Conservation (phyloP, 2,797 vertebrate genomes). For the Kryptopterus vitreolus region DNA sequence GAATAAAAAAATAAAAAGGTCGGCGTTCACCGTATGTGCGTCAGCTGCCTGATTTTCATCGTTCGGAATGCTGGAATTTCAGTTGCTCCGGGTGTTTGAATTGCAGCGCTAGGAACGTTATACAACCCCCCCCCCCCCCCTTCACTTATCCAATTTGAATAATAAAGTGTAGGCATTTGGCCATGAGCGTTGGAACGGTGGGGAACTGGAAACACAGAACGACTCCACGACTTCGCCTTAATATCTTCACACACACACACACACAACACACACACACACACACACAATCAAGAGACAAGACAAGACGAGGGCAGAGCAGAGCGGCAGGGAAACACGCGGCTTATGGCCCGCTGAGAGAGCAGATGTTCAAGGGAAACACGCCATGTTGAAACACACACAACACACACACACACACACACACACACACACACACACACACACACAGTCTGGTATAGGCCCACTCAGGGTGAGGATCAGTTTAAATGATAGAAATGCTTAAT, state of each 20-base stretch:
- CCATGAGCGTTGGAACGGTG: conserved; percentile 15
- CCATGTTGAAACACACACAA: conserved; percentile 30
- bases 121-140: too few relatives aligned
- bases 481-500: neutral
- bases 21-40: too few relatives aligned
- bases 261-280: too few relatives aligned
- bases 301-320: conserved; percentile 31
- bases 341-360: conserved; percentile 55
- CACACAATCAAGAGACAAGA: too few relatives aligned
- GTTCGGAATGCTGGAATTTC: neutral
- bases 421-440: conserved; percentile 5
- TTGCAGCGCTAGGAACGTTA: conserved; percentile 34
- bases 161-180: conserved; percentile 47
- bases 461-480: conserved; percentile 9
- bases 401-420: neutral
- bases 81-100: conserved; percentile 2
- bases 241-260: conserved; percentile 59
- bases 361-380: conserved; percentile 58
- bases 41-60: neutral
- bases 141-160: conserved; percentile 56
- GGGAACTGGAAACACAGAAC: conserved; percentile 33
- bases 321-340: conserved; percentile 1
- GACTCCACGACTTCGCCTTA: conserved; percentile 54
- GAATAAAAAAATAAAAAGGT: neutral
- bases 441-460: neutral